A percentile compares a stretch with the other conserved stretches of the same genome.
Conservation (phyloP, 2,888 invertebrate genomes). For the Pharmacophagus antenor region DNA sequence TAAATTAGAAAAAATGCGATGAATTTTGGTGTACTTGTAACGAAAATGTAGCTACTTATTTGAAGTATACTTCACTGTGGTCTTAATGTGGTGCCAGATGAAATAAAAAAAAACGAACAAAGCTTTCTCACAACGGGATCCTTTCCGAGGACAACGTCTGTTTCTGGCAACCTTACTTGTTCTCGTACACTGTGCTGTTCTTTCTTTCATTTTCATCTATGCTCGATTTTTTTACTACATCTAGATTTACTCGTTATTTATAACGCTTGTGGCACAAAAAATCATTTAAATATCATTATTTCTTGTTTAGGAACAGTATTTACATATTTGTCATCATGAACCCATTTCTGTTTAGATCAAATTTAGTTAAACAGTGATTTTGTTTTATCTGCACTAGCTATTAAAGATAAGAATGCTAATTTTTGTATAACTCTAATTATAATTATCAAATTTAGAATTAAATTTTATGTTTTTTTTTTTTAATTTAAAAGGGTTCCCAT, state of each 20-base stretch:
- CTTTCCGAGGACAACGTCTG: constrained; percentile 44
- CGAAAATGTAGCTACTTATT: constrained; percentile 54
- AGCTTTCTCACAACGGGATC: constrained; percentile 54
- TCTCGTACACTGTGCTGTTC: constrained; percentile 44
- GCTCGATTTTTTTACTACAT: neutral
- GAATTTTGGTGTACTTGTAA: constrained; percentile 26
- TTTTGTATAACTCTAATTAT: no score
- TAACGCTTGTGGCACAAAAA: no score
- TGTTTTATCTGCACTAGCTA: no score
- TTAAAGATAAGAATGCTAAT: no score
- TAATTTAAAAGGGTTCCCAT: no score
- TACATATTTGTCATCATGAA: no score
- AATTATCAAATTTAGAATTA: no score
- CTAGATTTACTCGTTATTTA: neutral
- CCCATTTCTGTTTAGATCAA: no score
- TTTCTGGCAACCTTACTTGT: constrained; percentile 65
- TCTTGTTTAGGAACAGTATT: no score
- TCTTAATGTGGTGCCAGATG: constrained; percentile 58
- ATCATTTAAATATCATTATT: no score
- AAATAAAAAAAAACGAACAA: constrained; percentile 56
- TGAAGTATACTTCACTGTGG: constrained; percentile 52
- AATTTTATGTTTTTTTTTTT: no score
- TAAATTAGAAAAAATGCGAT: constrained; percentile 18
- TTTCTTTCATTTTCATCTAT: constrained; percentile 34
- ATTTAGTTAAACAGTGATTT: no score